These are phyloP conservation scores for Lepidocyrtoides sp. DNA, from an alignment of 2,888 invertebrate species.

Conservation along the genomic window DNA sequence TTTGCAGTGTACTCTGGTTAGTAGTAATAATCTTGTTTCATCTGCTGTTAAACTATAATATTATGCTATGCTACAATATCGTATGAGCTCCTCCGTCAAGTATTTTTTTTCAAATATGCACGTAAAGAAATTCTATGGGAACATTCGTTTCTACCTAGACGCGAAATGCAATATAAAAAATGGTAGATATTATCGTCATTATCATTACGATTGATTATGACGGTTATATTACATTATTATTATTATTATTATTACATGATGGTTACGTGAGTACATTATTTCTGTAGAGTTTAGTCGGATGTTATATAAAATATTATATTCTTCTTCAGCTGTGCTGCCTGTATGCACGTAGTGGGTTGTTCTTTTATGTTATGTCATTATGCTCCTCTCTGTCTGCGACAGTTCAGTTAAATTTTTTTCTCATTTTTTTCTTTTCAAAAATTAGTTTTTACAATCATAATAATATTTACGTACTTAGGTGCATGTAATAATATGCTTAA, in stretches of 20 bases:
- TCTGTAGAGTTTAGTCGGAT: background rate
- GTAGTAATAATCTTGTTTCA: too few relatives aligned
- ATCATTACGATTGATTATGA: conserved; percentile 11
- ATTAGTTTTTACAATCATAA: too few relatives aligned
- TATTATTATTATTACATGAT: background rate
- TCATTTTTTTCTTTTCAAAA: too few relatives aligned
- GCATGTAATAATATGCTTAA: too few relatives aligned
- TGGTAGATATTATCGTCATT: background rate
- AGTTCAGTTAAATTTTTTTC: too few relatives aligned
- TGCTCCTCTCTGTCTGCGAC: too few relatives aligned
- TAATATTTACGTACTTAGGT: too few relatives aligned
- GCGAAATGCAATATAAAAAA: background rate
- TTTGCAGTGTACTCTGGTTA: too few relatives aligned
- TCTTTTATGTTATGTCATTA: background rate
- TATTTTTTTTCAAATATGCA: too few relatives aligned
- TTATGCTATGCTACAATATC: too few relatives aligned
- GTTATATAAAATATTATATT: background rate
- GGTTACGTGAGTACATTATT: conserved; percentile 1
- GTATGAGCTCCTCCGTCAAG: background rate
- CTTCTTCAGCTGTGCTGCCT: too few relatives aligned
- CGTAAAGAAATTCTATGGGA: background rate
- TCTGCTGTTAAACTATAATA: too few relatives aligned
- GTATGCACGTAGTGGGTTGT: background rate
- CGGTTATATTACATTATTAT: background rate
- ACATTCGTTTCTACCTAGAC: background rate